Base-by-base conservation (phyloP, 1,140 invertebrate species). In the Zaprionus vittiger region DNA sequence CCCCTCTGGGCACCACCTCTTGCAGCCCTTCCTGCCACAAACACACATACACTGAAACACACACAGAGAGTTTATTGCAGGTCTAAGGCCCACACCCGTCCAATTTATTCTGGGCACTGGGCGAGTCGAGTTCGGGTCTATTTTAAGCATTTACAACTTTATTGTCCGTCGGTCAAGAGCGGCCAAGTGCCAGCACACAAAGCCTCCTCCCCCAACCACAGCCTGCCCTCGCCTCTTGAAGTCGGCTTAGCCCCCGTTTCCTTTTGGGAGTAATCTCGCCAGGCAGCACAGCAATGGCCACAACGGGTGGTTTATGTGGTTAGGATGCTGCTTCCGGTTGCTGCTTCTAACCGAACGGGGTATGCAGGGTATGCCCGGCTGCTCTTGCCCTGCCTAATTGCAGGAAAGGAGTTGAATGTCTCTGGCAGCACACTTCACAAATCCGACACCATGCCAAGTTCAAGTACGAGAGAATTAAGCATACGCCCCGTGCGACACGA, bases 111-210 rank as follows among this genome's bases (percentile, higher is more conserved):
- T 28, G 14, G 49, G 12, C 41, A 63, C 60, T 17, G 7, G 4
- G 4, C 6, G 44, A 49, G 14, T 64, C 56, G 61, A 38, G 60
- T 77, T 73, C 41, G 52, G 68, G 73, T 83, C 77, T 87, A 87
- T 89, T 89, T 89, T 76, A 73, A 67, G 83, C 83, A 87, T 79
- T 89, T 83, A 83, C 83, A 79, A 73, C 70, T 83, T 86, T 72
- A 89, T 83, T 76, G 64, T 54, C 47, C 63, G 56, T 34, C 68
- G 83, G 83, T 81, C 77, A 79, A 80, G 80, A 80, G 84, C 52
- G 62, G 37, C 20, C 24, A 24, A 54, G 68, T 68, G 56, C 66
- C 54, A 66, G 55, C 52, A 52, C 52, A 52, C 44, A 60, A 14
- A 34, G 28, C 20, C 26, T 20, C 6, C 55, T 20, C 15, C n/a